Conservation (phyloP, 2,888 invertebrate species). For the Tinea semifulvella region DNA sequence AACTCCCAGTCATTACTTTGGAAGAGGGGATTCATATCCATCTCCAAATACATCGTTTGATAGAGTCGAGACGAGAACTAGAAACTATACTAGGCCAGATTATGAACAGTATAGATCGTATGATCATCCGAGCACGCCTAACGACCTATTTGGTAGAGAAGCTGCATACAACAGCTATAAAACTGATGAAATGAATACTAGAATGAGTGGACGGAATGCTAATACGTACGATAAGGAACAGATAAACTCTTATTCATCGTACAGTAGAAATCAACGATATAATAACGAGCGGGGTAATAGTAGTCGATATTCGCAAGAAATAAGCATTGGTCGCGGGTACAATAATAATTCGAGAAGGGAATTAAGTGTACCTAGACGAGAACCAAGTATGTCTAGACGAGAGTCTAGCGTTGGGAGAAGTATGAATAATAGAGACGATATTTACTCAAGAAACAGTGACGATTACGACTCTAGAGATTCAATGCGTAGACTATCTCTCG, state of each 20-base stretch:
- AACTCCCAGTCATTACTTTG: conserved; percentile 24
- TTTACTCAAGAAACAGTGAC: background rate
- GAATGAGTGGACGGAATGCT: no score
- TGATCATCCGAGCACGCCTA: conserved; percentile 22
- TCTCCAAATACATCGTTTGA: background rate
- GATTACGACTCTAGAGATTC: no score
- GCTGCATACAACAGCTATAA: no score
- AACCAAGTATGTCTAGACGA: background rate
- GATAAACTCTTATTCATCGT: no score
- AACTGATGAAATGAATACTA: no score
- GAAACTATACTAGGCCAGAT: background rate
- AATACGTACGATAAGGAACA: no score
- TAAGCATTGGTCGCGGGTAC: conserved; percentile 19
- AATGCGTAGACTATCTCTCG: background rate
- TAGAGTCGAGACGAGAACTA: background rate
- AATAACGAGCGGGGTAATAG: background rate
- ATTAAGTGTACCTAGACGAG: background rate
- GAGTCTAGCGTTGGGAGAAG: conserved; percentile 32
- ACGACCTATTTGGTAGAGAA: conserved; percentile 23
- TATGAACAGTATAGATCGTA: background rate
- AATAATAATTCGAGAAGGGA: background rate
- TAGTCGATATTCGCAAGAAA: conserved; percentile 26
- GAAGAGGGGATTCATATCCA: conserved; percentile 21
- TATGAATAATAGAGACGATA: background rate
- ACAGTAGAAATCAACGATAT: background rate